Evolutionary conservation across 2,113 vertebrate genomes (phyloP), one percentile per base, ranked within the genome.

Genomic region (Callospermophilus lateralis): DNA sequence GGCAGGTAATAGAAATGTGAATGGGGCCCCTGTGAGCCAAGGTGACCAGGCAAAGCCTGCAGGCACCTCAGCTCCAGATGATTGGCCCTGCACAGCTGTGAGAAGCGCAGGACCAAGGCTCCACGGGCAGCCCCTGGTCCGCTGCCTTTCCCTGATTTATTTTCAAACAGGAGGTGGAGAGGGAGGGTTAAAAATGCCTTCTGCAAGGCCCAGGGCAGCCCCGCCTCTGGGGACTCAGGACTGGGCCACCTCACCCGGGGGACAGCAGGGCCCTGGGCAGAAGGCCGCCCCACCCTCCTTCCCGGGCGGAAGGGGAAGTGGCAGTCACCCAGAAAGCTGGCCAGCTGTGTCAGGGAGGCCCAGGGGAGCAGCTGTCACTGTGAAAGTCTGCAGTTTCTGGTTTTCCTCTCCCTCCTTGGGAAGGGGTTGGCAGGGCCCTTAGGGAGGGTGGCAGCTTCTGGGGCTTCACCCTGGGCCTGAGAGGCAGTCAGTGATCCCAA

Each of bases 341-440:
- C 39, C 17, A 53, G 72, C 61, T 76, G 45, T 26, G 61, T 81
- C 20, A 22, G 19, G 73, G 20, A 53, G 68, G 67, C 13, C 0
- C 48, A 51, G 55, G 70, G 79, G n/a, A 63, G 74, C 65, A 6
- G 0, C 55, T 1, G 72, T 81, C 83, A 24, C 70, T 89, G 94
- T 88, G 93, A 65, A 84, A 88, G 72, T 3, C 37, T 3, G n/a
- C 79, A 70, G 63, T 72, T 89, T 97, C 93, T 78, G 42, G 74
- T 84, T 78, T 65, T 42, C 51, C 74, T 70, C 55, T 51, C 30
- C 13, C 70, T 61, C 70, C 73, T 77, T n/a, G 19, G 76, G 83
- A 45, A 24, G 91, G 79, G 12, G 4, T 55, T 20, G 10, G 37
- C 30, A 32, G 81, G 63, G n/a, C 26, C 53, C 2, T 0, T 4